These are phyloP conservation scores for Platysteira castanea DNA, from an alignment of 2,113 vertebrate genomes.

Conservation along the genomic window DNA sequence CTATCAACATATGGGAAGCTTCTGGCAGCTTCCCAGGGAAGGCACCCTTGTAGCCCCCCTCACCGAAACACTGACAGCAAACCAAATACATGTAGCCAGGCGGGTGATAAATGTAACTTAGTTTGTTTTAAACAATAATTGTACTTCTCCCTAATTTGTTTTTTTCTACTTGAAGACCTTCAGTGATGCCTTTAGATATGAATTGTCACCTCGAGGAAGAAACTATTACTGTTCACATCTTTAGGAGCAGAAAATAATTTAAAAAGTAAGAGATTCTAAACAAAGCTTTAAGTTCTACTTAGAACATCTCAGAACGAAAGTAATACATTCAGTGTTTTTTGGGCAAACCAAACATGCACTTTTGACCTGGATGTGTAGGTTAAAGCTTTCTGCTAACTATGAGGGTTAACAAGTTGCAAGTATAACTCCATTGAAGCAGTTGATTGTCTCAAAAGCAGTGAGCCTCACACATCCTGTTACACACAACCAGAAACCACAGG, in stretches of 20 bases:
- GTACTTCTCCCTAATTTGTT: background rate
- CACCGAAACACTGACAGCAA: background rate
- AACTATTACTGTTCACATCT: background rate
- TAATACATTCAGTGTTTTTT: background rate
- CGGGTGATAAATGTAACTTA: background rate
- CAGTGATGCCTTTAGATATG: background rate
- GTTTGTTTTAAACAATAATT: background rate
- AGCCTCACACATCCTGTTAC: background rate
- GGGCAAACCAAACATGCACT: background rate
- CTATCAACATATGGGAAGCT: background rate
- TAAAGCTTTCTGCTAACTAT: background rate
- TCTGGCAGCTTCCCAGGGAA: background rate
- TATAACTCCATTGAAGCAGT: fast-evolving
- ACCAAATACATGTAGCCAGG: background rate
- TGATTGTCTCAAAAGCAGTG: background rate
- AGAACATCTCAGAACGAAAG: background rate
- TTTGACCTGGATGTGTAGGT: background rate
- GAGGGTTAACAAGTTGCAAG: background rate
- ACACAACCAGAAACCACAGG: background rate
- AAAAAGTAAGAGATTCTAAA: background rate
- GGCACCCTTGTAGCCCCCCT: background rate
- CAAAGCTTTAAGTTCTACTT: background rate
- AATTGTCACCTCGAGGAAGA: background rate
- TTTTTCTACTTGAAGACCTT: background rate
- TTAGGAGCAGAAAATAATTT: background rate